Evolutionary conservation across 2,797 vertebrate species (phyloP).

Genomic region (Channallabes apus): DNA sequence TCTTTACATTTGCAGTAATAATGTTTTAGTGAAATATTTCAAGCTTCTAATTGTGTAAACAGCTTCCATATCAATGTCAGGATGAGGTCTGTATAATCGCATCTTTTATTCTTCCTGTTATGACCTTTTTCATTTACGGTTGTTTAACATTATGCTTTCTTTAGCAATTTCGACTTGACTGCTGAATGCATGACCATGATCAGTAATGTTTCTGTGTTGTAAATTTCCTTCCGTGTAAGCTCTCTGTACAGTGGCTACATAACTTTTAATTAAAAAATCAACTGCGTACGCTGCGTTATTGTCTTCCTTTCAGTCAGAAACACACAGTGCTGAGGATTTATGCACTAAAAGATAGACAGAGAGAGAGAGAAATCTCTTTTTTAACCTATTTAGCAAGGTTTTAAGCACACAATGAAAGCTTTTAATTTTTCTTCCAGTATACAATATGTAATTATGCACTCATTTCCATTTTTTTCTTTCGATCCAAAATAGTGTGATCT

Average conservation of each 20-base stretch:
- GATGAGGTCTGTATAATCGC: slow-evolving; percentile 6
- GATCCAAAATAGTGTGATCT: background rate
- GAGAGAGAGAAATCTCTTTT: background rate
- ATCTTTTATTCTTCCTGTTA: background rate
- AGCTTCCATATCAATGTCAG: background rate
- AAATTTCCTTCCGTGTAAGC: slow-evolving; percentile 33
- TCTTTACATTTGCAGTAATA: slow-evolving; percentile 21
- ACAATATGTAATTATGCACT: background rate
- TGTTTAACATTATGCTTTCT: background rate
- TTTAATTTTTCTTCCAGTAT: background rate
- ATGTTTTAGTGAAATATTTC: background rate
- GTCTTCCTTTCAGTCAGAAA: background rate
- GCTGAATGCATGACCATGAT: background rate
- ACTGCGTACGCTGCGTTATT: background rate
- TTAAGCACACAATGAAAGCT: background rate
- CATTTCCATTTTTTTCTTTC: background rate
- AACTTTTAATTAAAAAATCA: slow-evolving; percentile 56
- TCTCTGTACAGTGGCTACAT: slow-evolving; percentile 62
- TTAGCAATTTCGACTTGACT: background rate
- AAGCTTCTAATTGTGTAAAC: background rate
- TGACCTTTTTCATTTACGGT: background rate
- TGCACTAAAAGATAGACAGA: background rate
- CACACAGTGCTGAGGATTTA: too few species aligned
- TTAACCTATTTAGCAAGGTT: background rate
- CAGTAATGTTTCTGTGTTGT: slow-evolving; percentile 24